Percentiles rank a stretch among this genome's conserved stretches.
These are phyloP conservation scores for Sebastes matsubarae DNA, from an alignment of 2,797 vertebrate species.

Conservation along the genomic window DNA sequence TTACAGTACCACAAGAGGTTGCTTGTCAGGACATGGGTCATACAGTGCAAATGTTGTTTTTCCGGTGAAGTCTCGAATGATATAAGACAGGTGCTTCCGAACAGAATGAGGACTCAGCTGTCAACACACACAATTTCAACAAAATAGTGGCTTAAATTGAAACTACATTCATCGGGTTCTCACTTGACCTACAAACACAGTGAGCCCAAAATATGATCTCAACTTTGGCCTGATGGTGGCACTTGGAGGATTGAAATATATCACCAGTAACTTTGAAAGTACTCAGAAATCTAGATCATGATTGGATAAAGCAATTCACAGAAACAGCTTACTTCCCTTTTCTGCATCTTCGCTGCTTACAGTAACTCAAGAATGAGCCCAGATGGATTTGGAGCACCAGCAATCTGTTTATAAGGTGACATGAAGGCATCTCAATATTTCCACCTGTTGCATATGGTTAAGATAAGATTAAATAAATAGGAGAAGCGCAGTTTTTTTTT, in stretches of 20 bases:
- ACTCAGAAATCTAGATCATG: background rate
- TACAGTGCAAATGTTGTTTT: slow-evolving; percentile 8
- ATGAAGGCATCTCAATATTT: background rate
- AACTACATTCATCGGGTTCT: background rate
- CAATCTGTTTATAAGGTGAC: background rate
- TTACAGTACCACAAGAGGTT: background rate
- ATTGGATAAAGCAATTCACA: background rate
- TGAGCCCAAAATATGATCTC: background rate
- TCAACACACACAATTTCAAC: background rate
- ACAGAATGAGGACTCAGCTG: slow-evolving; percentile 1
- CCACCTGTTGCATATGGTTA: background rate
- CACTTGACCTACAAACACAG: background rate
- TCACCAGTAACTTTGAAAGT: background rate
- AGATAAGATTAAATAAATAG: background rate
- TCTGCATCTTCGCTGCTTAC: background rate
- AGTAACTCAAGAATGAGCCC: background rate
- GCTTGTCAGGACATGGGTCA: slow-evolving; percentile 11
- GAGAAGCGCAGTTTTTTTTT: background rate
- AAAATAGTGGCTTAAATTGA: background rate
- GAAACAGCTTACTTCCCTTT: background rate
- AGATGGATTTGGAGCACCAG: background rate
- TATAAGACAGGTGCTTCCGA: background rate
- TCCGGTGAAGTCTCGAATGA: background rate
- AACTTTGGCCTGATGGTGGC: background rate
- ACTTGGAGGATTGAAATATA: background rate